Base-by-base conservation (phyloP, 2,888 invertebrate genomes). In the Gymnocheta viridis region DNA sequence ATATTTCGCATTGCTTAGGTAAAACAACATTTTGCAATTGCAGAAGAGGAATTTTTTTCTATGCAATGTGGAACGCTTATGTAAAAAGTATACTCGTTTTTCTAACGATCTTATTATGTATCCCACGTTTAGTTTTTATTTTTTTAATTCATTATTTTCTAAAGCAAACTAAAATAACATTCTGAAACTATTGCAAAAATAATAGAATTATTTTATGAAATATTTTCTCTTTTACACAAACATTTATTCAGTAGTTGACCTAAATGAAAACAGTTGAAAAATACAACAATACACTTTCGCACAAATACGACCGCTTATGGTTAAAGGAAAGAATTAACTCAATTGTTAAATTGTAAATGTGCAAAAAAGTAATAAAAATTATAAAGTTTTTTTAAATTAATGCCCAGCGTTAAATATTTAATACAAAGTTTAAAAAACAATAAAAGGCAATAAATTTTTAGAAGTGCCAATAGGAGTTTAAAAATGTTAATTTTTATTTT, bases 161-260 rank as follows among this genome's bases (percentile, higher is more conserved):
- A 56, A 72, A 72, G 35, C 56, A 24, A 72, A 17, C 19, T 60
- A 60, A 60, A 69, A 24, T 19, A 69, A 69, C 12, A 58, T 38
- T 69, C 27, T 32, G 12, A 72, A 79, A 56, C 44, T 79, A 72
- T 72, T 56, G 24, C 19, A 64, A 64, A 64, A 64, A 56, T 47
- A 64, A 64, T 79, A 35, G 54, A 70, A 79, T 47, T 72, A 64
- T 54, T 47, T 29, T 64, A 35, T 56, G 14, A 69, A 79, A 70
- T 62, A 72, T 70, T 69, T 70, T 54, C 9, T 29, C 19, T 24
- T 62, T 70, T 54, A 22, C 44, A 56, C 35, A 54, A 79, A 79
- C 64, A 72, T 72, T 79, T 79, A 56, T 56, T 44, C 64, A 64
- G 72, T 47, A 72, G 64, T 70, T 79, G 72, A 72, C 79, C 79